Evolutionary conservation across 2,113 vertebrate genomes (phyloP).

Genomic region (Porphyrio hochstetteri): DNA sequence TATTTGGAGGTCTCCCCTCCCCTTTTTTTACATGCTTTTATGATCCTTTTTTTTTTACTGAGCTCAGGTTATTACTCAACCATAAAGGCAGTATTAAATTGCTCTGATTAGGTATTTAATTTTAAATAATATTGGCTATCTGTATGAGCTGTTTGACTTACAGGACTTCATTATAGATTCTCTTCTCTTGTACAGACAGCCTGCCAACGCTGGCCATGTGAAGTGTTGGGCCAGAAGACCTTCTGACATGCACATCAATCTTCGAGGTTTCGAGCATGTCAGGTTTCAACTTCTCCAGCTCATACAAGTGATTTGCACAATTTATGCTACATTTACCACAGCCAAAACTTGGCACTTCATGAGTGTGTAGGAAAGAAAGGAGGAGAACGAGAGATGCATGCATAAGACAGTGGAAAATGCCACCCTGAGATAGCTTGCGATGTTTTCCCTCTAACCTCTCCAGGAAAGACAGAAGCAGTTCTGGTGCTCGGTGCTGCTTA

Average conservation of each 20-base stretch:
- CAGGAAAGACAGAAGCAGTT: background rate
- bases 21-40: background rate
- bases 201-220: background rate
- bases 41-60: background rate
- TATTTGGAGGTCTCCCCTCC: background rate
- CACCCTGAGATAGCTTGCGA: fast-evolving
- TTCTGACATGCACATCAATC: background rate
- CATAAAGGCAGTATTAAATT: background rate
- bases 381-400: background rate
- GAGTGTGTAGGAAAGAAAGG: background rate
- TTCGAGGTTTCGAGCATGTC: background rate
- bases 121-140: background rate
- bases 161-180: background rate
- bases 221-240: background rate
- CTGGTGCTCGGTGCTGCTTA: background rate
- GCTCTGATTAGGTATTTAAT: background rate
- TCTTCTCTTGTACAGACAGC: background rate
- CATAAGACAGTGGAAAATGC: background rate
- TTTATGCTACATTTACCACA: background rate
- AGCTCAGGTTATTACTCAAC: background rate
- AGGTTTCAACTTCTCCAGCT: background rate
- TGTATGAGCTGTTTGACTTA: background rate
- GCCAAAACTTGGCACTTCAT: background rate
- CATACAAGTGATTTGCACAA: background rate
- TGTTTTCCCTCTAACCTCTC: background rate